A percentile compares a stretch with the other conserved stretches of the same genome.
Evolutionary conservation across 2,113 vertebrate genomes (phyloP).

Genomic region (Struthio camelus): DNA sequence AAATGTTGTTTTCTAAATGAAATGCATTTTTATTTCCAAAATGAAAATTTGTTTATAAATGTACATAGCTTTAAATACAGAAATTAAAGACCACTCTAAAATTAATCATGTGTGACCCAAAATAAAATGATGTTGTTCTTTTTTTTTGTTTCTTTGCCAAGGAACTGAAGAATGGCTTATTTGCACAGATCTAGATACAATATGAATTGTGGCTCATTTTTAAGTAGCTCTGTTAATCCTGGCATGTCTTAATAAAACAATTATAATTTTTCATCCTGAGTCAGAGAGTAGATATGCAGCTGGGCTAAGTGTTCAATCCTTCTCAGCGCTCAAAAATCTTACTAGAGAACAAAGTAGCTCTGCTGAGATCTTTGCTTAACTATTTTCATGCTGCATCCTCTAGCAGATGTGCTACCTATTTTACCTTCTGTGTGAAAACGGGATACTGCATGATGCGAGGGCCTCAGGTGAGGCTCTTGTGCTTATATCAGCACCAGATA

Average conservation of each 20-base stretch:
- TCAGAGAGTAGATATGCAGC: not conserved
- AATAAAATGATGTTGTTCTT: not conserved
- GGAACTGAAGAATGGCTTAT: not conserved
- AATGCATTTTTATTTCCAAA: not conserved
- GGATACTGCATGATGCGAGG: not conserved
- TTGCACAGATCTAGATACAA: not conserved
- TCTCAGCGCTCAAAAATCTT: not conserved
- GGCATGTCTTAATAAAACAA: not conserved
- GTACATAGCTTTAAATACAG: not conserved
- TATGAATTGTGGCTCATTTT: slow-evolving; percentile 4
- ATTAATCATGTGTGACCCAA: not conserved
- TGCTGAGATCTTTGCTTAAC: not conserved
- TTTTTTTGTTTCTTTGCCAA: not conserved
- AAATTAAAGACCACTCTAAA: not conserved
- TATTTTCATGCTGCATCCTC: not conserved
- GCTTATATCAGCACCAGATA: too few species aligned
- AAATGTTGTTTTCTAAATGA: slow-evolving; percentile 35
- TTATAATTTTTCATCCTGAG: not conserved
- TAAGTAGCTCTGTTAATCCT: slow-evolving; percentile 35
- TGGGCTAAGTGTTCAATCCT: not conserved
- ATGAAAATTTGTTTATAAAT: not conserved
- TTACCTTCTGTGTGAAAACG: not conserved
- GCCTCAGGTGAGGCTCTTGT: not conserved
- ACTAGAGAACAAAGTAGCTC: not conserved
- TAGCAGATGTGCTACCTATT: rapidly evolving